These are phyloP conservation scores for Triplophysa yarkandensis DNA, from an alignment of 2,797 vertebrate genomes.

Conservation along the genomic window DNA sequence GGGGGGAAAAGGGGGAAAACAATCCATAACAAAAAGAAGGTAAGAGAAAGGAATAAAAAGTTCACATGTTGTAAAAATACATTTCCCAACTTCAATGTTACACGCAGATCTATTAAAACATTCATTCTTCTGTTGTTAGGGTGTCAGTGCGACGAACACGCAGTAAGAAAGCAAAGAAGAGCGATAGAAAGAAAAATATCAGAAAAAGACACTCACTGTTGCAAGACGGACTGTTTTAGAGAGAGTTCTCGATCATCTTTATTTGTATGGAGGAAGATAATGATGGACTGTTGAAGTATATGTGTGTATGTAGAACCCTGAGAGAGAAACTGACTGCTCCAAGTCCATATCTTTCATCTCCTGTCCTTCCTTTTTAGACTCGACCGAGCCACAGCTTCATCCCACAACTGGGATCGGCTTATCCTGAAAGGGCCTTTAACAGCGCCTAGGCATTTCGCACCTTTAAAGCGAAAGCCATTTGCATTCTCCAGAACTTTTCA, in stretches of 20 bases:
- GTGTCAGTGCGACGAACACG: conserved; percentile 74
- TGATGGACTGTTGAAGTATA: conserved; percentile 70
- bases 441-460: conserved; percentile 52
- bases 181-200: conserved; percentile 55
- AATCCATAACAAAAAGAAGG: conserved; percentile 76
- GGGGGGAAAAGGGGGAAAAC: conserved; percentile 69
- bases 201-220: conserved; percentile 53
- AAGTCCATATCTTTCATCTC: conserved; percentile 57
- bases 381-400: conserved; percentile 23
- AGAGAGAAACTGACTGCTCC: conserved; percentile 79
- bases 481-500: conserved; percentile 36
- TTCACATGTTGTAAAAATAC: conserved; percentile 96
- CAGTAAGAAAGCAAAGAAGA: conserved; percentile 45
- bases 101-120: conserved; percentile 76
- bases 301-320: conserved; percentile 77
- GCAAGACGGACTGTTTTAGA: conserved; percentile 56
- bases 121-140: conserved; percentile 74
- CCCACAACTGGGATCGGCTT: conserved; percentile 31
- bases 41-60: conserved; percentile 68
- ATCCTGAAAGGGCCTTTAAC: conserved; percentile 57
- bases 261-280: conserved; percentile 72
- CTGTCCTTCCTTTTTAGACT: conserved; percentile 32
- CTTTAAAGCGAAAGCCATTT: conserved; percentile 39
- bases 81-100: conserved; percentile 86
- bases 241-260: conserved; percentile 60